Evolutionary conservation across 1,140 invertebrate genomes (phyloP).

Genomic region (Drosophila auraria): DNA sequence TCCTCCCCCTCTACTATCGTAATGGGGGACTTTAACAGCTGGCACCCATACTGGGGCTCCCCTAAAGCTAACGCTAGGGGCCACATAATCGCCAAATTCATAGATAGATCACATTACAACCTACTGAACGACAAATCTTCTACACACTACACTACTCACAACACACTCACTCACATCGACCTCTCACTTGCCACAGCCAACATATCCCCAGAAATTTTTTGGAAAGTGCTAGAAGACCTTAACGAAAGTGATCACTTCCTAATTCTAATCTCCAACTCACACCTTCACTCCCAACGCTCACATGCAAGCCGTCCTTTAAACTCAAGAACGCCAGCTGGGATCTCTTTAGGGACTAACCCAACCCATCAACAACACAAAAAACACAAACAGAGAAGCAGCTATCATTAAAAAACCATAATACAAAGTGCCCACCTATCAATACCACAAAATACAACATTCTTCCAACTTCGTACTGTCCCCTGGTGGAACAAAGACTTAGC

Average conservation of each 20-base stretch:
- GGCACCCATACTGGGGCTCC: too few relatives aligned
- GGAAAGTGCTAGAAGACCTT: background rate
- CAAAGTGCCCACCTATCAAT: background rate
- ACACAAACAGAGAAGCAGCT: background rate
- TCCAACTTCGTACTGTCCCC: background rate
- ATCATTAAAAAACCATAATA: background rate
- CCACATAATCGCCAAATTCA: too few relatives aligned
- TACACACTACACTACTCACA: background rate
- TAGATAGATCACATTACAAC: background rate
- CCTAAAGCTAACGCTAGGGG: too few relatives aligned
- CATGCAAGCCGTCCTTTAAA: background rate
- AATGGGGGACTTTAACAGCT: too few relatives aligned
- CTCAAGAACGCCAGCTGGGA: too few relatives aligned
- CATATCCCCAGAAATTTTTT: background rate
- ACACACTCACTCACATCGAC: too few relatives aligned
- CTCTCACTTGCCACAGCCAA: background rate
- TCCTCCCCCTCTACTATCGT: too few relatives aligned
- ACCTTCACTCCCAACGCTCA: too few relatives aligned
- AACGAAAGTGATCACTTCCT: background rate
- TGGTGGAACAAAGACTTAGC: background rate
- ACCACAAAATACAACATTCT: background rate
- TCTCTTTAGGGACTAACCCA: background rate
- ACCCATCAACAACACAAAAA: too few relatives aligned
- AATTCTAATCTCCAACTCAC: too few relatives aligned
- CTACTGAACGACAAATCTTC: too few relatives aligned